These are phyloP conservation scores for Lypha dubia DNA, from an alignment of 2,888 invertebrate genomes.

Conservation along the genomic window DNA sequence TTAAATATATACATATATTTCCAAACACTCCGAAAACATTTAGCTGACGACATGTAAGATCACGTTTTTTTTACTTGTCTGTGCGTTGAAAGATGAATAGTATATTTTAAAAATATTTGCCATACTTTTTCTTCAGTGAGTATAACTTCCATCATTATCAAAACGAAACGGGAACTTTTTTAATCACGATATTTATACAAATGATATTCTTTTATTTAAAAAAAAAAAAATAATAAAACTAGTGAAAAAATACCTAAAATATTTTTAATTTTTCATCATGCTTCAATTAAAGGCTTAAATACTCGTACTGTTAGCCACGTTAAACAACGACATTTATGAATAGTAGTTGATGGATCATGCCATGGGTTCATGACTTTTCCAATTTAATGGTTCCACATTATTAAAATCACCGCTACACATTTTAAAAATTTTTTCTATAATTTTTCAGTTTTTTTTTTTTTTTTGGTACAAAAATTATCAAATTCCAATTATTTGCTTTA, in stretches of 20 bases:
- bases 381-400: constrained; percentile 42
- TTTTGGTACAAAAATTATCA: constrained; percentile 37
- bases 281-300: constrained; percentile 26
- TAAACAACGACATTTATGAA: neutral
- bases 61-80: too few relatives aligned
- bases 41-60: too few relatives aligned
- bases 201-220: neutral
- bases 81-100: too few relatives aligned
- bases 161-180: too few relatives aligned
- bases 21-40: too few relatives aligned
- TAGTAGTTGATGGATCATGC: neutral
- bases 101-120: too few relatives aligned
- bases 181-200: too few relatives aligned
- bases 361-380: constrained; percentile 30
- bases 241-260: neutral
- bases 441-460: neutral
- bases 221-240: neutral
- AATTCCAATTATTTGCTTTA: constrained; percentile 63
- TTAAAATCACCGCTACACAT: neutral
- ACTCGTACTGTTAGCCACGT: constrained; percentile 26
- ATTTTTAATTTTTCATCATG: neutral
- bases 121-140: too few relatives aligned
- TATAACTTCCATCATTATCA: too few relatives aligned
- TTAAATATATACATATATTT: too few relatives aligned
- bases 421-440: neutral